A percentile compares a stretch with the other conserved stretches of the same genome.
These are phyloP conservation scores for Caenorhabditis latens DNA, from an alignment of 1,140 invertebrate species.

Conservation along the genomic window DNA sequence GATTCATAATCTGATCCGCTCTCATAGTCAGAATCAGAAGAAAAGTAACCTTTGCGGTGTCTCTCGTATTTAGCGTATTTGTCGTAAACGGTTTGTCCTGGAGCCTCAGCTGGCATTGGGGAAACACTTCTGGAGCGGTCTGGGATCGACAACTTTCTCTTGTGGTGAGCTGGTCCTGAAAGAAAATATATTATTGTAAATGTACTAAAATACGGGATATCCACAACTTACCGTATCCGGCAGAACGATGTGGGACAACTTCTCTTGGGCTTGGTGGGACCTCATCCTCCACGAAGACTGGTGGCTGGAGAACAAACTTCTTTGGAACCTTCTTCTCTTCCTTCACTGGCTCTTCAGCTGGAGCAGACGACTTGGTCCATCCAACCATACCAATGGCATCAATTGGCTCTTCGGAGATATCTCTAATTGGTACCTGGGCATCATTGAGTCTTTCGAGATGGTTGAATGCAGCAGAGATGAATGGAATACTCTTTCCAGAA, in stretches of 20 bases:
- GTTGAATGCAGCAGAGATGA: conserved; percentile 69
- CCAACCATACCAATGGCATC: conserved; percentile 68
- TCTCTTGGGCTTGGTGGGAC: conserved; percentile 66
- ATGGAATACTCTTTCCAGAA: conserved; percentile 67
- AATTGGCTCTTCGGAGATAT: conserved; percentile 64
- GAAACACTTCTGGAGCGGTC: conserved; percentile 64
- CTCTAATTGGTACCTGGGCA: conserved; percentile 64
- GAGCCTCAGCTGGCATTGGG: conserved; percentile 25
- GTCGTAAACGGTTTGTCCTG: conserved; percentile 60
- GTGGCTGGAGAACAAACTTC: conserved; percentile 56
- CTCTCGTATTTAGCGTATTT: conserved; percentile 67
- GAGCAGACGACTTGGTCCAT: conserved; percentile 63
- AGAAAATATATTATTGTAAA: background rate
- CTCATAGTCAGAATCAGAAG: conserved; percentile 45
- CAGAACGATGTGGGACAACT: conserved; percentile 66
- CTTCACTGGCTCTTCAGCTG: conserved; percentile 56
- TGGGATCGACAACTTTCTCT: conserved; percentile 67
- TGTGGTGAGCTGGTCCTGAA: conserved; percentile 66
- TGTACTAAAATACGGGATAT: background rate
- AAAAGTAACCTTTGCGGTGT: conserved; percentile 59
- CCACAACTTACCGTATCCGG: conserved; percentile 63
- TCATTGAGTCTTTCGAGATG: conserved; percentile 68
- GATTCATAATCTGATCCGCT: conserved; percentile 18
- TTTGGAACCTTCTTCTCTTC: conserved; percentile 59
- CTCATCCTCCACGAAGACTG: conserved; percentile 61